Percentiles rank a stretch among this genome's conserved stretches.
These are phyloP conservation scores for Sebastes iracundus DNA, from an alignment of 2,797 vertebrate species.

Conservation along the genomic window DNA sequence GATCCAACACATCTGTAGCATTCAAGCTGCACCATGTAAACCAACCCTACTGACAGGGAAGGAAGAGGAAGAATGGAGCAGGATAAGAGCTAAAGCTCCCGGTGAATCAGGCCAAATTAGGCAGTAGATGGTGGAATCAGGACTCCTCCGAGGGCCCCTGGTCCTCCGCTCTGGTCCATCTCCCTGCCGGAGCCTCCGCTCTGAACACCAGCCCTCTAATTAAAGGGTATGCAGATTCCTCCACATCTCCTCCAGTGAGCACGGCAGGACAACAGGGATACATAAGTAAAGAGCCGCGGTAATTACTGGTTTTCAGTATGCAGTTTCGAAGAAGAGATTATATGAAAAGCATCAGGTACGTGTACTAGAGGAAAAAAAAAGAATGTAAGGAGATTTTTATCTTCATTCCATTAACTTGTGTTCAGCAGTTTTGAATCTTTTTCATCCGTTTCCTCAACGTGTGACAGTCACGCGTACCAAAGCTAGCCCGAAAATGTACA, in stretches of 20 bases:
- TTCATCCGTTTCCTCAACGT: background rate
- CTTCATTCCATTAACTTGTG: background rate
- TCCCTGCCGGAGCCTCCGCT: constrained; percentile 44
- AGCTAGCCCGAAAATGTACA: constrained; percentile 14
- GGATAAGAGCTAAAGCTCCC: constrained; percentile 18
- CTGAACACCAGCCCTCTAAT: constrained; percentile 66
- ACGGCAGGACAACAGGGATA: constrained; percentile 69
- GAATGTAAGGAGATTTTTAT: constrained; percentile 20
- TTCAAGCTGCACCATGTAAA: background rate
- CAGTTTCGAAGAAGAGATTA: constrained; percentile 42
- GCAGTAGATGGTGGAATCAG: constrained; percentile 48
- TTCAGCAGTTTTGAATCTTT: background rate
- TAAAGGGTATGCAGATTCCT: constrained; percentile 77
- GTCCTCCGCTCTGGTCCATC: constrained; percentile 52
- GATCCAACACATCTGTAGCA: background rate
- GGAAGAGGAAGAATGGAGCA: background rate
- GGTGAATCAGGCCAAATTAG: constrained; percentile 62
- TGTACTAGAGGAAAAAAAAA: background rate
- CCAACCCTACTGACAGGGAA: background rate
- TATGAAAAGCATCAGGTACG: constrained; percentile 23
- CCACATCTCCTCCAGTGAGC: constrained; percentile 61
- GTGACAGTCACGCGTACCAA: background rate
- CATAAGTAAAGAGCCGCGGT: constrained; percentile 67
- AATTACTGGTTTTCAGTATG: constrained; percentile 69
- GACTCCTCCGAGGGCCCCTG: constrained; percentile 47